Evolutionary conservation across 23 tunicate genomes (phyloP).

Genomic region (Ascidia mentula): DNA sequence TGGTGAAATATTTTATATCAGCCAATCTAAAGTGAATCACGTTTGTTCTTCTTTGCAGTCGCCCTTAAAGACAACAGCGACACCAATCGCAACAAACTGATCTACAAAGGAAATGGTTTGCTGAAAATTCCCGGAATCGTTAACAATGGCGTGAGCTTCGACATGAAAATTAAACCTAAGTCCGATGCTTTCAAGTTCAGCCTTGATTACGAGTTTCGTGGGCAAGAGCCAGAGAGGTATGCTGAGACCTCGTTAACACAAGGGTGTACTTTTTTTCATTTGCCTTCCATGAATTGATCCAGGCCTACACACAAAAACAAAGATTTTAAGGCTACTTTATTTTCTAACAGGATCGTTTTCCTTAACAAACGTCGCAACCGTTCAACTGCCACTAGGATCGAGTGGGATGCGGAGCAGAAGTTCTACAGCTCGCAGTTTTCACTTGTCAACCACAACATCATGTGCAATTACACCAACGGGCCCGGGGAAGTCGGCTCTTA

Average conservation of each 20-base stretch:
- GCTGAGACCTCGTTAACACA: no score
- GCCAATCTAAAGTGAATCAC: not conserved
- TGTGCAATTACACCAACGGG: conserved; percentile 19
- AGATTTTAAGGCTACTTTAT: no score
- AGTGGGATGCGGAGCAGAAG: conserved; percentile 55
- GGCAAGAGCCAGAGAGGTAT: conserved; percentile 1
- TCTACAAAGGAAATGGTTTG: conserved; percentile 42
- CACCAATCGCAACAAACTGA: not conserved
- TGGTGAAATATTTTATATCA: not conserved
- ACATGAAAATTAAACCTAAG: conserved; percentile 56
- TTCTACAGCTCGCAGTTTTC: conserved; percentile 53
- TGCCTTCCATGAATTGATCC: no score
- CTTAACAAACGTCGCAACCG: conserved; percentile 44
- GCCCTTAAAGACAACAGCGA: conserved; percentile 55
- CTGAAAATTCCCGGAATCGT: conserved; percentile 37
- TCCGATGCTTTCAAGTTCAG: conserved; percentile 41
- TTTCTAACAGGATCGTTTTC: conserved; percentile 40
- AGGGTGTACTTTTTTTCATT: no score
- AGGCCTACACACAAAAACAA: no score
- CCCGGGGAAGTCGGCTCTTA: conserved; percentile 12
- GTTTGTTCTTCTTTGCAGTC: conserved; percentile 37
- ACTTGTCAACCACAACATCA: conserved; percentile 50
- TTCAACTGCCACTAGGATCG: conserved; percentile 31
- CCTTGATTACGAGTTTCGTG: conserved; percentile 47
- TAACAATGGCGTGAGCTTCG: conserved; percentile 45